Base-by-base conservation (phyloP, 1,140 invertebrate species). In the Zaprionus inermis region DNA sequence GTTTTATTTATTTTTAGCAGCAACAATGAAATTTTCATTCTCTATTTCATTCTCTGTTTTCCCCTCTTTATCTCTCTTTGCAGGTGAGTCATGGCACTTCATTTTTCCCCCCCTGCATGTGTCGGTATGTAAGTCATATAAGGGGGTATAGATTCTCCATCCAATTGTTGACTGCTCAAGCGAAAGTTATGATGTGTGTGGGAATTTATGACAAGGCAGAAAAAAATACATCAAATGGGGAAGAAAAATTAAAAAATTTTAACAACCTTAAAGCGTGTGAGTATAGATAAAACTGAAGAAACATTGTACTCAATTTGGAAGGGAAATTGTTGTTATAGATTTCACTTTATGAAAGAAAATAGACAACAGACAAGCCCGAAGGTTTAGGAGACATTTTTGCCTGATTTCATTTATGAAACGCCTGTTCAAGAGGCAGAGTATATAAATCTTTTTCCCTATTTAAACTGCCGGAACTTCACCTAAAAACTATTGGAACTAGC, bases 291-390 rank as follows among this genome's bases (percentile, higher is more conserved):
- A 57, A 51, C 63, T 64, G 65, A 60, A 71, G 58, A 59, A 46
- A 44, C 38, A 44, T 44, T 44, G 38, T 44, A 44, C 38, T n/a
- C 38, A 12, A 22, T 2, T 0, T 32, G 12, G 18, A 54, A 46
- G 20, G 34, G 55, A 81, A 71, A 68, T 85, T 84, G 24, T 74
- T 84, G 78, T 84, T 85, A 84, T 78, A 85, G 81, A 84, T 85
- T 84, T 84, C 81, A 81, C 78, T 84, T 84, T 80, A 57, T 28
- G 6, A 70, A 18, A 5, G 16, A 10, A 24, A 34, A 36, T 41
- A 52, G 22, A 41, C 54, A 49, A 20, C 44, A 63, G 32, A 55
- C 46, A 28, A 28, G 24, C 55, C 66, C 64, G n/a, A 30, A 76
- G 67, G 65, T 81, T 85, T 85, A 84, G 58, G 74, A 81, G 81